Evolutionary conservation across 2,113 vertebrate genomes (phyloP).

Genomic region (Cettia cetti): DNA sequence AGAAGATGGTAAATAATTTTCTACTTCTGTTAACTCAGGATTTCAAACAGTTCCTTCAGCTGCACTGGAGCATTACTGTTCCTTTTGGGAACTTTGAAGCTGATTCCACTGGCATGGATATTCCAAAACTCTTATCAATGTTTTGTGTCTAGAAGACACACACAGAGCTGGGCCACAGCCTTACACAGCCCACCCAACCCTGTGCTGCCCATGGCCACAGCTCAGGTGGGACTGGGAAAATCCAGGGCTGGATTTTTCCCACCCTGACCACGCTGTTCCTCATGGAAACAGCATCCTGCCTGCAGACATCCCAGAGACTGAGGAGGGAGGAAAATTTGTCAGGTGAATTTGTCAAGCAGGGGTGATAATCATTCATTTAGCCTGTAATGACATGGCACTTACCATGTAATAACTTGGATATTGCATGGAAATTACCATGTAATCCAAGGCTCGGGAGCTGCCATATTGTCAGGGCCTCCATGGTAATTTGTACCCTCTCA

Average conservation of each 20-base stretch:
- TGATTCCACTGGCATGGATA: not conserved
- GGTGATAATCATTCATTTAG: slow-evolving; percentile 58
- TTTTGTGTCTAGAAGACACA: not conserved
- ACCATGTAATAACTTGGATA: slow-evolving; percentile 55
- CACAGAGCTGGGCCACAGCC: not conserved
- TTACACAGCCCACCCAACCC: not conserved
- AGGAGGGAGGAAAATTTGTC: not conserved
- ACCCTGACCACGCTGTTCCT: rapidly evolving
- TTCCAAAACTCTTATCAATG: not conserved
- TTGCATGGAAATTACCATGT: slow-evolving; percentile 62
- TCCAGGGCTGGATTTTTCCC: no score
- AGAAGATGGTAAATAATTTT: not conserved
- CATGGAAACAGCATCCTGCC: not conserved
- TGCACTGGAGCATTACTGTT: not conserved
- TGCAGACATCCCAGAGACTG: not conserved
- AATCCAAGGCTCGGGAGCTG: slow-evolving; percentile 40
- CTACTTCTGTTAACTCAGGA: not conserved
- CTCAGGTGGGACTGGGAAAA: not conserved
- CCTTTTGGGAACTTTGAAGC: not conserved
- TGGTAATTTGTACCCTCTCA: slow-evolving; percentile 52
- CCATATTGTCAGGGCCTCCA: slow-evolving; percentile 32
- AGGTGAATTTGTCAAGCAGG: slow-evolving; percentile 52
- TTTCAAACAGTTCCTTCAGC: not conserved
- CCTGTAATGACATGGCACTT: slow-evolving; percentile 53
- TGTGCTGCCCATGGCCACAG: not conserved